phyloP scores from a whole-genome alignment of 2,888 invertebrate species.

The Digitonthophagus gazella region DNA sequence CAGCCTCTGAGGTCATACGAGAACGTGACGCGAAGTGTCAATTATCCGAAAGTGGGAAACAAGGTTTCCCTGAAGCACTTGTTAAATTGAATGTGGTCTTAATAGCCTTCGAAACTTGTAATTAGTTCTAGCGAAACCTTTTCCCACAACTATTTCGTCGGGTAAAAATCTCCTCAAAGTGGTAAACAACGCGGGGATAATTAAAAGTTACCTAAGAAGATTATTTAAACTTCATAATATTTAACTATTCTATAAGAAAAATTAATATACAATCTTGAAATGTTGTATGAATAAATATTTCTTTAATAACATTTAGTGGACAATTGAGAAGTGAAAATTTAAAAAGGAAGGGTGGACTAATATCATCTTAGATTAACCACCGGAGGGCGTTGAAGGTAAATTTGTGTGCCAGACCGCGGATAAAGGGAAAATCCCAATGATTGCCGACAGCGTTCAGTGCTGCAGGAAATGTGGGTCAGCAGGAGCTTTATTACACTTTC shows the following conservation, averaged over 20 bases:
- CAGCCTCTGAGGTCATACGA: neutral
- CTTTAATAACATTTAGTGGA: neutral
- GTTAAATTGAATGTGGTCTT: neutral
- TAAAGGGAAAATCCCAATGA: neutral
- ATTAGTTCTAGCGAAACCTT: neutral
- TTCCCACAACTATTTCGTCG: neutral
- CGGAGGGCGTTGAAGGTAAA: slow-evolving; percentile 1
- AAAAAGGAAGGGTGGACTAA: neutral
- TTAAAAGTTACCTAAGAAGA: too few species aligned
- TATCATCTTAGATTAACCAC: neutral
- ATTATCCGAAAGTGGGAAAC: neutral
- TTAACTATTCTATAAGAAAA: neutral
- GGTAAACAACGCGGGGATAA: too few species aligned
- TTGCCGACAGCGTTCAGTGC: slow-evolving; percentile 1
- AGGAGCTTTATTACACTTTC: slow-evolving; percentile 11
- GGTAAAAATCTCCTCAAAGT: neutral
- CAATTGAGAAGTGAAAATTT: neutral
- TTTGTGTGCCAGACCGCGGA: neutral
- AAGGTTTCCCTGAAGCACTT: neutral
- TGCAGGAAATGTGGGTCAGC: slow-evolving; percentile 11
- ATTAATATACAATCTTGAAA: too few species aligned
- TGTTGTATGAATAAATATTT: too few species aligned
- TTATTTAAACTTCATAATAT: too few species aligned
- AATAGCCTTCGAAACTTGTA: neutral
- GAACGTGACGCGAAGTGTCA: neutral